Conservation (phyloP, 2,888 invertebrate species). For the Melanostoma mellinum region DNA sequence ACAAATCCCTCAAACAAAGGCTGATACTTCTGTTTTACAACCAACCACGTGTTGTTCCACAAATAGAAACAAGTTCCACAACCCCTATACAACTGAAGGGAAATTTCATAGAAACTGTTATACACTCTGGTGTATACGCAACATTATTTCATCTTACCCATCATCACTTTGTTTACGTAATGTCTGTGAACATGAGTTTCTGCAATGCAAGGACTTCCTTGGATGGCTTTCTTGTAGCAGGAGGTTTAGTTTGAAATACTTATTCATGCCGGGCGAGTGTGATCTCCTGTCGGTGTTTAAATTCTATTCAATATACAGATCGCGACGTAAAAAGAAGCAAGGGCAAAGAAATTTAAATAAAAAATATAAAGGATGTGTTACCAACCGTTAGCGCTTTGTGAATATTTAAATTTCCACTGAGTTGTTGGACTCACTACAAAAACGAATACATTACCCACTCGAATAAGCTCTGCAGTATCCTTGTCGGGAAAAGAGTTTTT, state of each 20-base stretch:
- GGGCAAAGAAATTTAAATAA: too few relatives aligned
- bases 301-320: conserved; percentile 2
- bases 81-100: conserved; percentile 12
- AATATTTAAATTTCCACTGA: too few relatives aligned
- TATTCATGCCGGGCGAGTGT: conserved; percentile 45
- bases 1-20: too few relatives aligned
- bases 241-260: conserved; percentile 52
- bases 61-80: conserved; percentile 60
- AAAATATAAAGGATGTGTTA: too few relatives aligned
- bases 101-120: conserved; percentile 60
- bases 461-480: too few relatives aligned
- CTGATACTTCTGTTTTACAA: background rate
- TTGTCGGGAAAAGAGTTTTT: too few relatives aligned
- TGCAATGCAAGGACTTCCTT: conserved; percentile 31
- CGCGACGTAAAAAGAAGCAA: background rate
- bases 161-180: conserved; percentile 34
- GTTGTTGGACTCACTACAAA: too few relatives aligned
- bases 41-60: conserved; percentile 66
- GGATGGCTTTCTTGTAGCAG: conserved; percentile 7
- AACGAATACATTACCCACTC: too few relatives aligned
- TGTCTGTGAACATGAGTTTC: conserved; percentile 12
- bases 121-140: conserved; percentile 61
- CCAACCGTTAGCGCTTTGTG: too few relatives aligned
- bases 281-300: conserved; percentile 11
- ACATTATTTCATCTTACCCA: conserved; percentile 47